Conservation (phyloP, 2,113 vertebrate species). For the Dolichotis patagonum region DNA sequence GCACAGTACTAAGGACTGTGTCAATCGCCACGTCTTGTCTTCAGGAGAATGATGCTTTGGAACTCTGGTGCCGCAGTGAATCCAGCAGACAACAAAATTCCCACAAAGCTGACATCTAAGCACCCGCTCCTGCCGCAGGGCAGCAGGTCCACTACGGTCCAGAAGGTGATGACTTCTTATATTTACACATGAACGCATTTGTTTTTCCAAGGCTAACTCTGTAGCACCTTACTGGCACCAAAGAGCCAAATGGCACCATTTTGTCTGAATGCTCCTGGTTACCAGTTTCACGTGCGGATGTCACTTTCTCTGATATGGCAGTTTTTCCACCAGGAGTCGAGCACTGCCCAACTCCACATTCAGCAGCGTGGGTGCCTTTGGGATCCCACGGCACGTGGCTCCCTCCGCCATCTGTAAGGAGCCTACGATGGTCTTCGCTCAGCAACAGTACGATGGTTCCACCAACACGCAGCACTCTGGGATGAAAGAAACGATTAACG, state of each 20-base stretch:
- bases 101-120: background rate
- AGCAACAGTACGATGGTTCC: conserved; percentile 91
- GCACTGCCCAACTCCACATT: background rate
- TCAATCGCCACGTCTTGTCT: background rate
- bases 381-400: background rate
- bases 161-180: conserved; percentile 84
- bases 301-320: background rate
- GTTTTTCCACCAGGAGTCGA: background rate
- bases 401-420: conserved; percentile 64
- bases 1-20: background rate
- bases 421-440: conserved; percentile 87
- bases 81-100: background rate
- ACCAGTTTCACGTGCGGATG: background rate
- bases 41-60: background rate
- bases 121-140: background rate
- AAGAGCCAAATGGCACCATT: conserved; percentile 72
- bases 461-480: conserved; percentile 90
- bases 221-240: conserved; percentile 85
- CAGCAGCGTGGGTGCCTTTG: accelerated
- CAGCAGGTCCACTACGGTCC: accelerated
- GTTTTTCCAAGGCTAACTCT: conserved; percentile 92
- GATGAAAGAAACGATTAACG: background rate
- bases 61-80: background rate
- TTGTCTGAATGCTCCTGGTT: background rate
- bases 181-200: conserved; percentile 92